phyloP scores from a whole-genome alignment of 2,888 invertebrate species.

The Dryobota labecula region DNA sequence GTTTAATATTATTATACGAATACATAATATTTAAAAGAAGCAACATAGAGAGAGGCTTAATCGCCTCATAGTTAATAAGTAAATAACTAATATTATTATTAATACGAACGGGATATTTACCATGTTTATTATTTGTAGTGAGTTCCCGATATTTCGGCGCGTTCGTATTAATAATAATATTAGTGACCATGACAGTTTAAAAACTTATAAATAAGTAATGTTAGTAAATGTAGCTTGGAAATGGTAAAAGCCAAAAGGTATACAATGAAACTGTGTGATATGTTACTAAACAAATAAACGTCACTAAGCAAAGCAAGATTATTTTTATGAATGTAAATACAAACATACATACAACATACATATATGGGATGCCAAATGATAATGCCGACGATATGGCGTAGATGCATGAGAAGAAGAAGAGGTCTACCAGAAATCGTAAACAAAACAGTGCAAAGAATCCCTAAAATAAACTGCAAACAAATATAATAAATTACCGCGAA shows the following conservation, averaged over 20 bases:
- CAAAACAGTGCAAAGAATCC: constrained; percentile 26
- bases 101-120: too few relatives aligned
- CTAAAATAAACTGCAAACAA: constrained; percentile 38
- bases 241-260: not conserved
- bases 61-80: not conserved
- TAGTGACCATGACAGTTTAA: too few relatives aligned
- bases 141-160: too few relatives aligned
- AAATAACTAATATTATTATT: too few relatives aligned
- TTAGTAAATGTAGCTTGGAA: too few relatives aligned
- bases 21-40: not conserved
- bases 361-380: not conserved
- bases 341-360: too few relatives aligned
- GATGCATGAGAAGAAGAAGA: not conserved
- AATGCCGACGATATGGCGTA: too few relatives aligned
- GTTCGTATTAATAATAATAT: too few relatives aligned
- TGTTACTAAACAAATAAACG: not conserved
- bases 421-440: constrained; percentile 9
- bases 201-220: too few relatives aligned
- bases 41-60: not conserved
- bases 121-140: too few relatives aligned
- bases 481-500: constrained; percentile 51
- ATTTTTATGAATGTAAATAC: not conserved
- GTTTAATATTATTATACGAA: not conserved
- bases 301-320: not conserved
- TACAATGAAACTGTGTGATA: not conserved